phyloP scores from a whole-genome alignment of 2,797 vertebrate species.

The Gambelia wislizenii region DNA sequence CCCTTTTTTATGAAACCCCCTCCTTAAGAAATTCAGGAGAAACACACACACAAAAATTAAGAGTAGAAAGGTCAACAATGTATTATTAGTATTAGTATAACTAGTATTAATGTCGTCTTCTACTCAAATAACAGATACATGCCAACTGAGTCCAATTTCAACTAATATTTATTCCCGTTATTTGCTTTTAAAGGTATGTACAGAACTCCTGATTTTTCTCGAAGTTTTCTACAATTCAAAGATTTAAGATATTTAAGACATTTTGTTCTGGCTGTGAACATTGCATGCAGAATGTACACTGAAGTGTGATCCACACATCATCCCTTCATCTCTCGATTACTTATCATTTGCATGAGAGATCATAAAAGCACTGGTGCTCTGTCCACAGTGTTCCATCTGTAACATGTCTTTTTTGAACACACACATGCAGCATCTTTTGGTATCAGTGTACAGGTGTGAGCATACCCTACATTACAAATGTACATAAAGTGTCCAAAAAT shows the following conservation, averaged over 20 bases:
- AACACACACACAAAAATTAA: conserved; percentile 71
- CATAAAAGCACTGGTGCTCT: not conserved
- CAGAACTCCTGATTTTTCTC: conserved; percentile 56
- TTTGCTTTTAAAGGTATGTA: conserved; percentile 21
- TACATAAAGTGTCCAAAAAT: conserved; percentile 51
- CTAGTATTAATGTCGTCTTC: conserved; percentile 77
- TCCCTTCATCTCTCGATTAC: not conserved
- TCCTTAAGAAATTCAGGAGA: conserved; percentile 84
- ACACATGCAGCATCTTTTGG: not conserved
- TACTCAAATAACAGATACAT: conserved; percentile 72
- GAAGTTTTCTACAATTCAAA: conserved; percentile 54
- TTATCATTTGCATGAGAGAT: not conserved
- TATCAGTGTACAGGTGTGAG: not conserved
- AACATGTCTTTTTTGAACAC: not conserved
- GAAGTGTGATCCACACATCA: not conserved
- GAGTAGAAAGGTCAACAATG: conserved; percentile 79
- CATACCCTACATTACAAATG: conserved; percentile 29
- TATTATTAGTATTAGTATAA: conserved; percentile 73
- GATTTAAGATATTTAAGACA: conserved; percentile 46
- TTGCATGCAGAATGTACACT: not conserved
- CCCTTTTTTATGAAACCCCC: conserved; percentile 84
- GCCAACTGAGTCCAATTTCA: conserved; percentile 69
- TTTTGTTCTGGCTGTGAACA: conserved; percentile 46
- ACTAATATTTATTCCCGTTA: conserved; percentile 73
- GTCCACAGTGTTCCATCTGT: not conserved